A percentile compares a stretch with the other conserved stretches of the same genome.
Conservation (phyloP, 1,140 invertebrate genomes). For the Meteorus sp. region DNA sequence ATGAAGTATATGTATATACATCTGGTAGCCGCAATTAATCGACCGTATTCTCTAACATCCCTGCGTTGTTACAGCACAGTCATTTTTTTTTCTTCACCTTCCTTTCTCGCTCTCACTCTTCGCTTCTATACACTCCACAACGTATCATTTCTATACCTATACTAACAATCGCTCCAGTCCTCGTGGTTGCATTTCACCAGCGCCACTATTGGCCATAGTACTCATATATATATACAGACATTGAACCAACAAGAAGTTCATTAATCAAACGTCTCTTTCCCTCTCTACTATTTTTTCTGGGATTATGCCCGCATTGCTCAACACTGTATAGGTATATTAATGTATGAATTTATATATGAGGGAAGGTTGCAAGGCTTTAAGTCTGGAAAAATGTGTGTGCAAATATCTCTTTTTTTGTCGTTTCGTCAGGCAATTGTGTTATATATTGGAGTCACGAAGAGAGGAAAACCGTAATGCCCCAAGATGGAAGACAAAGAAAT, state of each 20-base stretch:
- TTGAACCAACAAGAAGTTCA: slow-evolving; percentile 33
- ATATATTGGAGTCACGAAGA: too few relatives aligned
- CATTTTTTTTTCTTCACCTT: slow-evolving; percentile 25
- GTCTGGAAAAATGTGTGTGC: too few relatives aligned
- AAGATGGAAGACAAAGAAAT: slow-evolving; percentile 12
- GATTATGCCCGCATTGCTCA: slow-evolving; percentile 5
- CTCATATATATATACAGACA: slow-evolving; percentile 26
- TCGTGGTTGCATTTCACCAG: neutral
- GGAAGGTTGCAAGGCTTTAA: too few relatives aligned
- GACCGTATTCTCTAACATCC: slow-evolving; percentile 30
- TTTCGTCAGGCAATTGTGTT: too few relatives aligned
- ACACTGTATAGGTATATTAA: neutral
- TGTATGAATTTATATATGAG: neutral
- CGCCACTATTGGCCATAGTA: neutral
- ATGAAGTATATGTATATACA: slow-evolving; percentile 15
- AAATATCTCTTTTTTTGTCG: too few relatives aligned
- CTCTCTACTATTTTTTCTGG: slow-evolving; percentile 4
- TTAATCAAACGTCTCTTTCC: slow-evolving; percentile 30
- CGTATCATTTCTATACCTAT: neutral
- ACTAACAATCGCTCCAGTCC: neutral
- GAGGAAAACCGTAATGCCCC: neutral
- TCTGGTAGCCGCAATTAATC: slow-evolving; percentile 30
- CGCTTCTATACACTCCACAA: neutral
- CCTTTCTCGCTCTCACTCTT: neutral
- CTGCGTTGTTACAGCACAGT: slow-evolving; percentile 25